Percentiles rank a stretch among this genome's conserved stretches.
Conservation (phyloP, 2,888 invertebrate species). For the Icerya purchasi region DNA sequence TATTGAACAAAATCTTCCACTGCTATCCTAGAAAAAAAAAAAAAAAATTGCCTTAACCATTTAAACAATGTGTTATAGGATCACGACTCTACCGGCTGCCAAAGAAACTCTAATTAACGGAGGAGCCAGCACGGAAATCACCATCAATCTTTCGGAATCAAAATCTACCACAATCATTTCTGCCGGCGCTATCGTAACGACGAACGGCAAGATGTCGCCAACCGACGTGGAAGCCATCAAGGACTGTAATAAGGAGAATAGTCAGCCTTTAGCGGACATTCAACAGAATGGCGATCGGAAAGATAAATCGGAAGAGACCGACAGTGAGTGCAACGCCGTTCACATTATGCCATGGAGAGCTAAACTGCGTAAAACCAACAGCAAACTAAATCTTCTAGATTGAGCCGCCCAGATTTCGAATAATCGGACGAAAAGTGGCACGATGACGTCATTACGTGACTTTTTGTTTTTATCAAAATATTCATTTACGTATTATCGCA, state of each 20-base stretch:
- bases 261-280: conserved; percentile 20
- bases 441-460: not conserved
- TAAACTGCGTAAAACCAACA: conserved; percentile 70
- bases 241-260: conserved; percentile 25
- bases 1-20: too few relatives aligned
- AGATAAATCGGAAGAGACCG: conserved; percentile 18
- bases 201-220: conserved; percentile 4
- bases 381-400: conserved; percentile 63
- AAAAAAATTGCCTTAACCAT: too few relatives aligned
- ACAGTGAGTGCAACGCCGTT: conserved; percentile 31
- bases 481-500: not conserved
- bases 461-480: not conserved
- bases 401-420: conserved; percentile 20
- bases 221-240: conserved; percentile 12
- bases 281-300: conserved; percentile 16
- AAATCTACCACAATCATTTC: conserved; percentile 1
- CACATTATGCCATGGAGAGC: conserved; percentile 73
- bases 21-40: too few relatives aligned
- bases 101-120: too few relatives aligned
- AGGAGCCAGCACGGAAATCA: not conserved
- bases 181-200: conserved; percentile 1
- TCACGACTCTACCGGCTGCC: too few relatives aligned
- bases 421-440: not conserved
- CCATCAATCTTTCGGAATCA: not conserved
- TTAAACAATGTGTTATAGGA: too few relatives aligned